Evolutionary conservation across 1,140 invertebrate genomes (phyloP), one percentile per base, ranked within the genome.

Genomic region (Rhopalosiphum maidis): DNA sequence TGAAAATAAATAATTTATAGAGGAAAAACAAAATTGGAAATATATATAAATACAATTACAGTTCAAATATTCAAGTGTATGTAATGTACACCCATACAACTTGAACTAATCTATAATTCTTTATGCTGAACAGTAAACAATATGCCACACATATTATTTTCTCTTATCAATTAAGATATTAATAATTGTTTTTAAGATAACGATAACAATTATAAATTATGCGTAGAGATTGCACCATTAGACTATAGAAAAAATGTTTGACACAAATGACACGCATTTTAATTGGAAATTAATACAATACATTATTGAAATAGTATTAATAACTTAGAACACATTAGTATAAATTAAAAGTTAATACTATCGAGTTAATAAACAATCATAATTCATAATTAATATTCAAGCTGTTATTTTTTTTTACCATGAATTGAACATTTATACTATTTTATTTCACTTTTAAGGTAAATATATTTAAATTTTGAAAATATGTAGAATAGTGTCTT

Each of bases 91-190:
- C 37, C 37, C 85, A 86, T 88, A 88, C 51, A 23, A 37, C 35
- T 89, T 55, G 51, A 89, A 55, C 88, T 55, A 89, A 55, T 89
- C 88, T 55, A 89, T 55, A 89, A 89, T 55, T 55, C 51, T 55
- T 54, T 35, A 55, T 41, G 30, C 88, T 89, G 48, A 55, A 89
- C 51, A 89, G 37, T 37, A 9, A 30, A 18, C 22, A 89, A 41
- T 37, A 55, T 25, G 37, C 35, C 3, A 55, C 48, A 30, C 51
- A 55, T 51, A 37, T 48, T 21, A 86, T 30, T 37, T 83, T 43
- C 23, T 9, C 51, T 88, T 88, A 88, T 88, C 48, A 89, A 89
- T 23, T 48, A 88, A 89, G 46, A 89, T 37, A 89, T 54, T 54
- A 89, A 89, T 89, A 54, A 89, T 89, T 88, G 83, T 43, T 46